A percentile compares a stretch with the other conserved stretches of the same genome.
phyloP scores from a whole-genome alignment of 2,888 invertebrate genomes.

The Marronus borbonicus region DNA sequence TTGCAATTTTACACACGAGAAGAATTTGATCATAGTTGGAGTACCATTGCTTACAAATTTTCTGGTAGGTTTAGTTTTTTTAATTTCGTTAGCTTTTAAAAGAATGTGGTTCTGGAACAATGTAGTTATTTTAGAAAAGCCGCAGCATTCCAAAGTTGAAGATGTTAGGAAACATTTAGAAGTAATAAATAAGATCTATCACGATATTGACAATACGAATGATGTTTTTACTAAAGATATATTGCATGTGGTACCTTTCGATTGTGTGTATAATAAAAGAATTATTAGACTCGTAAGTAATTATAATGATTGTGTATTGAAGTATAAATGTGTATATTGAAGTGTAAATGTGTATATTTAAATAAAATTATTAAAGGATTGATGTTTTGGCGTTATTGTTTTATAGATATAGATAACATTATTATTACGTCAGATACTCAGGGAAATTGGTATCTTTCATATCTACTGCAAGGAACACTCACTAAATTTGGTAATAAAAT shows the following conservation, averaged over 20 bases:
- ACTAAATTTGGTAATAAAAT: too few species aligned
- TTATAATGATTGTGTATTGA: constrained; percentile 51
- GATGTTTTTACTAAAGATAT: constrained; percentile 52
- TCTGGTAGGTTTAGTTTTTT: constrained; percentile 64
- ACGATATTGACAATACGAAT: constrained; percentile 26
- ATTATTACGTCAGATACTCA: too few species aligned
- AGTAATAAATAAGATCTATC: constrained; percentile 34
- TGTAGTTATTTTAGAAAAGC: constrained; percentile 44
- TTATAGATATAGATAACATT: not conserved
- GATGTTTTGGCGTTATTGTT: not conserved
- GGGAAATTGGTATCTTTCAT: too few species aligned
- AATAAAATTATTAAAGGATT: not conserved
- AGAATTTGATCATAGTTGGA: constrained; percentile 62
- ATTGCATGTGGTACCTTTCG: constrained; percentile 50
- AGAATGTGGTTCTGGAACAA: constrained; percentile 58
- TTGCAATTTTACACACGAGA: constrained; percentile 48
- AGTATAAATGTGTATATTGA: constrained; percentile 16
- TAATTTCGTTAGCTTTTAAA: constrained; percentile 61
- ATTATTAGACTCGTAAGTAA: constrained; percentile 51
- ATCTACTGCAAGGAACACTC: too few species aligned
- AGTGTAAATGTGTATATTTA: constrained; percentile 10
- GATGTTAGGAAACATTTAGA: constrained; percentile 39
- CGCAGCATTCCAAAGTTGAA: constrained; percentile 26
- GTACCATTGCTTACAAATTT: constrained; percentile 66
- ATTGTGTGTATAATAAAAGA: constrained; percentile 41